phyloP scores from a whole-genome alignment of 1,140 invertebrate species.

The Drosophila pandora region DNA sequence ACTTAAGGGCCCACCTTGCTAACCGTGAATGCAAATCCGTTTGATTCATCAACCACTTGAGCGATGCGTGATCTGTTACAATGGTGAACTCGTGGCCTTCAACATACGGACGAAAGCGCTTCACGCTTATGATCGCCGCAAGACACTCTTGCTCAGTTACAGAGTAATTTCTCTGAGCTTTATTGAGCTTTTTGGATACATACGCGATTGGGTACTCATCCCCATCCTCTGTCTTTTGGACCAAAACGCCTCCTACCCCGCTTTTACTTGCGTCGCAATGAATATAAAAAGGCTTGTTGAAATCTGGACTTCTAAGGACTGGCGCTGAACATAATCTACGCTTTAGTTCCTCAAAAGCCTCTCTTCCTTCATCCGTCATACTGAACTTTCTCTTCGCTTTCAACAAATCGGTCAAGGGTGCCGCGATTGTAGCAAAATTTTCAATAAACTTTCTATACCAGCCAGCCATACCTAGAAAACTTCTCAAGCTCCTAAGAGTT shows the following conservation, averaged over 20 bases:
- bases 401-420: not conserved
- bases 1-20: no score
- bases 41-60: no score
- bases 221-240: not conserved
- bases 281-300: not conserved
- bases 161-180: no score
- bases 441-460: constrained; percentile 1
- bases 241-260: not conserved
- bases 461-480: not conserved
- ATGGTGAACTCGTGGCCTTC: no score
- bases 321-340: not conserved
- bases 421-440: not conserved
- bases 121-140: no score
- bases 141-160: no score
- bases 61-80: no score
- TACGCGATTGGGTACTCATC: no score
- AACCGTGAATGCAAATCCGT: no score
- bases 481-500: not conserved
- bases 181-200: no score
- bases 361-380: not conserved
- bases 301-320: not conserved
- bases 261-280: not conserved
- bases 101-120: no score
- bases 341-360: not conserved
- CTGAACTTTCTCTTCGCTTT: not conserved